phyloP scores from a whole-genome alignment of 2,888 invertebrate species.

The Tinea semifulvella region DNA sequence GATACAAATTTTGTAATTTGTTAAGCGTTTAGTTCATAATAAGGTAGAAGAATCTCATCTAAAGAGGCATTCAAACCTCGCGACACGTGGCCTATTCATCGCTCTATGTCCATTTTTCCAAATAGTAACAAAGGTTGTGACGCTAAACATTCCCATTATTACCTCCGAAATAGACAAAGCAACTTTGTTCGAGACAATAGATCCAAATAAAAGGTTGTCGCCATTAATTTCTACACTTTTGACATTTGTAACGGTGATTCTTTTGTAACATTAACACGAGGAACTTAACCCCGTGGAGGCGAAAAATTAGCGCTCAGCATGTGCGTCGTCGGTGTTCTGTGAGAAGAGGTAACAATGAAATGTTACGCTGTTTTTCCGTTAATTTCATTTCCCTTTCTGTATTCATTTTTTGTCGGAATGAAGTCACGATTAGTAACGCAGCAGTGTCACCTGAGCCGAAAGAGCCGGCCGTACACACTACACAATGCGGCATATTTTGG shows the following conservation, averaged over 20 bases:
- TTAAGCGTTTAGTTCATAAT: background rate
- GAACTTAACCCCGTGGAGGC: constrained; percentile 41
- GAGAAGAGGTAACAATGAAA: constrained; percentile 32
- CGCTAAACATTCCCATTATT: constrained; percentile 64
- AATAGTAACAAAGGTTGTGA: constrained; percentile 52
- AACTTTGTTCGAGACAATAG: constrained; percentile 55
- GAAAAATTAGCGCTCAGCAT: constrained; percentile 53
- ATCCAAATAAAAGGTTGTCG: constrained; percentile 54
- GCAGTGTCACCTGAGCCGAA: constrained; percentile 56
- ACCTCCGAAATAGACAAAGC: constrained; percentile 56
- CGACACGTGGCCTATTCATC: constrained; percentile 56
- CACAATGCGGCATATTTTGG: constrained; percentile 53
- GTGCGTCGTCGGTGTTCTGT: constrained; percentile 31
- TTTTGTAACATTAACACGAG: constrained; percentile 35
- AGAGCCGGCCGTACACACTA: constrained; percentile 47
- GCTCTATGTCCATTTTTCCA: constrained; percentile 39
- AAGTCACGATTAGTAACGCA: constrained; percentile 54
- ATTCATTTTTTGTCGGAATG: constrained; percentile 34
- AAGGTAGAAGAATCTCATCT: background rate
- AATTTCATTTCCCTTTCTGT: constrained; percentile 40
- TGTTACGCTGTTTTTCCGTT: constrained; percentile 33
- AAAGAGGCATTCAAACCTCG: constrained; percentile 18
- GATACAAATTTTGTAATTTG: constrained; percentile 3
- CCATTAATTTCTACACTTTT: constrained; percentile 59
- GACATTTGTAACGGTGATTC: constrained; percentile 57